Evolutionary conservation across 2,888 invertebrate species (phyloP), one percentile per base, ranked within the genome.

Genomic region (Thymelicus sylvestris): DNA sequence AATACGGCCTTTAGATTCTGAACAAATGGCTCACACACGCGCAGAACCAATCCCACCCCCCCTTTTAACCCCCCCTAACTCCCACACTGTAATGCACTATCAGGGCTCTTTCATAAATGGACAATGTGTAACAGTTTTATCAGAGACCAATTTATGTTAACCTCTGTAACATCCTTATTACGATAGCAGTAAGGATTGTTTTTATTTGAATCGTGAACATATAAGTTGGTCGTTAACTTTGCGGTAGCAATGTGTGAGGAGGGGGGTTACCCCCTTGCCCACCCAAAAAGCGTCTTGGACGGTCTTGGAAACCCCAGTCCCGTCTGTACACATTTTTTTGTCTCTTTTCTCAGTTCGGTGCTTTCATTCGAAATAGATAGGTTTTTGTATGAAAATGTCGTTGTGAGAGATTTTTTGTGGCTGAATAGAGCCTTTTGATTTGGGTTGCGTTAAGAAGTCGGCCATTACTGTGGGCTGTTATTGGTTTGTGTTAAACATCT

Each of bases 291-390:
- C 90, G 90, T 92, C 92, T 91, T 92, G 91, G 88, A 88, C 88
- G 88, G 89, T 91, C 92, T 91, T 91, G 91, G 88, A 87, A 89
- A 89, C 87, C 89, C 87, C 87, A 89, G 91, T 88, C 86, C 86
- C 86, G 85, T 85, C 85, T 87, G 88, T 87, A 91, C 85, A 85
- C 81, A 85, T 89, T 91, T 91, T 91, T 92, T 91, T 89, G 87
- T 81, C 83, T 86, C 87, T 86, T 88, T 90, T 88, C 86, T 84
- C 77, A 76, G 74, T 80, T 79, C 76, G 78, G 77, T 74, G 81
- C 88, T 85, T 89, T 88, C 86, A 89, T 84, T 83, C 82, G 81
- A 80, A 77, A 84, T 79, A 87, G 80, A 81, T 81, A 78, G 78
- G 77, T 80, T 76, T 71, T 80, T 81, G 80, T 79, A 79, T 80